phyloP scores from a whole-genome alignment of 2,888 invertebrate species.

The Lissocephala sabroskyi region DNA sequence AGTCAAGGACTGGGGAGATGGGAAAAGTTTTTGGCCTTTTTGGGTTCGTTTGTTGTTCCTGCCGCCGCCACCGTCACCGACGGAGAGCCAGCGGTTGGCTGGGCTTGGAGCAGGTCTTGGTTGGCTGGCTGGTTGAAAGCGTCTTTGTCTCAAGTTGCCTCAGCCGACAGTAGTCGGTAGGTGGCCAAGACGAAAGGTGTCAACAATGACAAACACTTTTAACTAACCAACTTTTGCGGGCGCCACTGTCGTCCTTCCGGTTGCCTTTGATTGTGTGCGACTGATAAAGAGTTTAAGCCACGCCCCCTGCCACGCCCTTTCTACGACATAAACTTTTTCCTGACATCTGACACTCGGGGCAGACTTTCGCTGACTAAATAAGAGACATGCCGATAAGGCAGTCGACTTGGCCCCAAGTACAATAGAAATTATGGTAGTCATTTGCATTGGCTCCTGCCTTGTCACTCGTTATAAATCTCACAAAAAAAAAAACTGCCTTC shows the following conservation, averaged over 20 bases:
- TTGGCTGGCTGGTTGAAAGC: too few species aligned
- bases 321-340: slow-evolving; percentile 18
- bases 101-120: too few species aligned
- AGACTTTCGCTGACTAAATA: slow-evolving; percentile 5
- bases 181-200: slow-evolving; percentile 54
- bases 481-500: too few species aligned
- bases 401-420: background rate
- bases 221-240: slow-evolving; percentile 52
- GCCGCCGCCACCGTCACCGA: background rate
- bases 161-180: background rate
- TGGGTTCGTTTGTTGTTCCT: slow-evolving; percentile 32
- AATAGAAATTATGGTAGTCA: slow-evolving; percentile 22
- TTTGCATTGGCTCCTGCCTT: background rate
- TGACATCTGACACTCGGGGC: slow-evolving; percentile 34
- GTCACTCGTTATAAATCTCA: slow-evolving; percentile 1
- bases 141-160: slow-evolving; percentile 39
- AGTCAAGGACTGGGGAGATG: too few species aligned
- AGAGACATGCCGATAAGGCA: slow-evolving; percentile 7
- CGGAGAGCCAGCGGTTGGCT: too few species aligned
- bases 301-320: background rate
- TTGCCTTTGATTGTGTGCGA: slow-evolving; percentile 34
- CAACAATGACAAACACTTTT: slow-evolving; percentile 65
- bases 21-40: slow-evolving; percentile 48
- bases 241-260: slow-evolving; percentile 8
- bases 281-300: slow-evolving; percentile 34